phyloP scores from a whole-genome alignment of 1,140 invertebrate species.

The Drosophila gunungcola region DNA sequence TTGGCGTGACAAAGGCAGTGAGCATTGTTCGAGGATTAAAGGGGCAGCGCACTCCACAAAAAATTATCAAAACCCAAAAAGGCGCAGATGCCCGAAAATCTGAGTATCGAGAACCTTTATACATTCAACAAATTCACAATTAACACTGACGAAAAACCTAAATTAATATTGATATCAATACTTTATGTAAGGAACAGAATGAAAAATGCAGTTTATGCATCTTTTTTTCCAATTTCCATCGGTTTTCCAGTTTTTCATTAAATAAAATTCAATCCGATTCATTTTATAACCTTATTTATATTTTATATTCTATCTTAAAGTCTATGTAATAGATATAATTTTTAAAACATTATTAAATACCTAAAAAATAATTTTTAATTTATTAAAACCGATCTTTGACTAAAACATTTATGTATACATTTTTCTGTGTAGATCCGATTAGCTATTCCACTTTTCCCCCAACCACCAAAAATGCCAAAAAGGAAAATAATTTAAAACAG shows the following conservation, averaged over 20 bases:
- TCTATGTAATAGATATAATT: too few relatives aligned
- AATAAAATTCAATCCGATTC: too few relatives aligned
- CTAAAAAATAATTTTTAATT: too few relatives aligned
- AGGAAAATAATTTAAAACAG: conserved; percentile 80
- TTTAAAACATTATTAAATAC: too few relatives aligned
- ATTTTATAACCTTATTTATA: too few relatives aligned
- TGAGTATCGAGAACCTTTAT: background rate
- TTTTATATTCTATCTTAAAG: too few relatives aligned
- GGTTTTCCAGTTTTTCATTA: too few relatives aligned
- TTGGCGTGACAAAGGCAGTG: conserved; percentile 25
- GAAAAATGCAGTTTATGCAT: too few relatives aligned
- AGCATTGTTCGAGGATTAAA: conserved; percentile 62
- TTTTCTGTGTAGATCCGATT: conserved; percentile 29
- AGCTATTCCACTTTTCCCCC: conserved; percentile 23
- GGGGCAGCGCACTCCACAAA: conserved; percentile 48
- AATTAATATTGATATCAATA: too few relatives aligned
- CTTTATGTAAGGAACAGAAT: too few relatives aligned
- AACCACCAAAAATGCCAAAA: conserved; percentile 21
- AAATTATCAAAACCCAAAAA: conserved; percentile 24
- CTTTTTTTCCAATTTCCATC: too few relatives aligned
- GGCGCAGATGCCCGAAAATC: conserved; percentile 19
- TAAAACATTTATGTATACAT: background rate
- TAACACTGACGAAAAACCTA: background rate
- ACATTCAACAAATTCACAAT: background rate
- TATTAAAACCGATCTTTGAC: too few relatives aligned